Conservation (phyloP, 2,888 invertebrate genomes). For the Agrotis puta region DNA sequence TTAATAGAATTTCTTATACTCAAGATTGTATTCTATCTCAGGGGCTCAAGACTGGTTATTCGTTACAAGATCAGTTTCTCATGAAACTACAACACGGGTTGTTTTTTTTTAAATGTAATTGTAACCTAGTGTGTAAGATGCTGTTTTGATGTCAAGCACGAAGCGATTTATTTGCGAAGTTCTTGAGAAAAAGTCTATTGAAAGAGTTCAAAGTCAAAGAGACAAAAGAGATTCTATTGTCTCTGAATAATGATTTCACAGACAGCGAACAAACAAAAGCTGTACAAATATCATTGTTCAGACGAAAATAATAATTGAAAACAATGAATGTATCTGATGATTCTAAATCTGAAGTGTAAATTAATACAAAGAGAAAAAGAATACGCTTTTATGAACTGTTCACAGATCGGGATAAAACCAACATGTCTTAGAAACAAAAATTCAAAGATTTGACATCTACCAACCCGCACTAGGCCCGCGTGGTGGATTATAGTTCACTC, state of each 20-base stretch:
- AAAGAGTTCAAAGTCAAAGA: slow-evolving; percentile 13
- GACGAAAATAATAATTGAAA: neutral
- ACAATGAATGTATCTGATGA: slow-evolving; percentile 7
- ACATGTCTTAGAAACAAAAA: neutral
- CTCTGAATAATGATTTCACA: neutral
- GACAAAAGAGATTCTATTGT: neutral
- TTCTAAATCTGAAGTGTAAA: neutral
- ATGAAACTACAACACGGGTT: slow-evolving; percentile 42
- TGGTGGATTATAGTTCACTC: neutral
- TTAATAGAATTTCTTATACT: slow-evolving; percentile 28
- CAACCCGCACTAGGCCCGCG: too few species aligned
- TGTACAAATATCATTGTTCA: neutral
- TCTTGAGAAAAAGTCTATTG: neutral
- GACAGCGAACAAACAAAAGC: slow-evolving; percentile 2
- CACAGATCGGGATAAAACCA: too few species aligned
- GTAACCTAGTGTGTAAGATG: slow-evolving; percentile 58
- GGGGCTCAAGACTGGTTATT: slow-evolving; percentile 16
- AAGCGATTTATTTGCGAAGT: slow-evolving; percentile 12
- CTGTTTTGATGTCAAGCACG: slow-evolving; percentile 43
- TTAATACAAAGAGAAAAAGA: neutral
- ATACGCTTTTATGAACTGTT: too few species aligned
- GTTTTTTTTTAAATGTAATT: slow-evolving; percentile 53
- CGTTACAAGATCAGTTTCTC: slow-evolving; percentile 40
- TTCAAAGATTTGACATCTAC: neutral
- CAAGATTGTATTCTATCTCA: slow-evolving; percentile 25